Evolutionary conservation across 2,888 invertebrate genomes (phyloP).

Genomic region (Pteria penguin): DNA sequence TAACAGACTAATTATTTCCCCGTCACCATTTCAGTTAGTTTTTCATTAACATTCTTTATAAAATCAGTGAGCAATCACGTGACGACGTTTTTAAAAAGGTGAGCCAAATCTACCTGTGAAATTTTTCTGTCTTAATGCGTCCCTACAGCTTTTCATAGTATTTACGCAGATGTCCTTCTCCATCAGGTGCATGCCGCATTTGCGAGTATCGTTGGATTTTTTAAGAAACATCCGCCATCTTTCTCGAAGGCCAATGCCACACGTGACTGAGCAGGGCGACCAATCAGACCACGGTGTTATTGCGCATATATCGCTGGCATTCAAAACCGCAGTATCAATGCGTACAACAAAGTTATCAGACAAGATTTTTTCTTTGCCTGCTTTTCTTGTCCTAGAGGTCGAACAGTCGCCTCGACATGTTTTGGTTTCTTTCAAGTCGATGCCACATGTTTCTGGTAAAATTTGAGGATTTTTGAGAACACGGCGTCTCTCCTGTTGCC

Average conservation of each 20-base stretch:
- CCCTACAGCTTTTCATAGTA: slow-evolving; percentile 72
- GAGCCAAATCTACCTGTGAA: slow-evolving; percentile 68
- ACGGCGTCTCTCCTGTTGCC: slow-evolving; percentile 85
- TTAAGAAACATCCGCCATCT: slow-evolving; percentile 72
- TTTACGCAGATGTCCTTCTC: slow-evolving; percentile 74
- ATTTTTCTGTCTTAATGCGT: slow-evolving; percentile 78
- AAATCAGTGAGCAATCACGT: too few species aligned
- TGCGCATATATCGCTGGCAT: slow-evolving; percentile 80
- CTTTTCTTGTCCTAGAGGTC: slow-evolving; percentile 48
- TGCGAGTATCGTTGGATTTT: slow-evolving; percentile 61
- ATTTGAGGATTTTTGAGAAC: slow-evolving; percentile 70
- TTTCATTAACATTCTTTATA: too few species aligned
- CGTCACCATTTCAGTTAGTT: too few species aligned
- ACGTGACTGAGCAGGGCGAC: slow-evolving; percentile 89
- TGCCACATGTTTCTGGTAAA: slow-evolving; percentile 69
- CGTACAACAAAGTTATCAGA: slow-evolving; percentile 67
- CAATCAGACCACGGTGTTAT: slow-evolving; percentile 91
- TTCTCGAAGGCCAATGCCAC: slow-evolving; percentile 85
- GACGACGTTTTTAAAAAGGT: too few species aligned
- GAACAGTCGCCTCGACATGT: slow-evolving; percentile 74
- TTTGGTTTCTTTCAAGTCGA: slow-evolving; percentile 72
- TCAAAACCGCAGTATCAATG: slow-evolving; percentile 57
- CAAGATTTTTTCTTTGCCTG: slow-evolving; percentile 52
- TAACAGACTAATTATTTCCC: too few species aligned
- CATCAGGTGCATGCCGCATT: slow-evolving; percentile 67